Base-by-base conservation (phyloP, 2,113 vertebrate species). In the Triplophysa rosa region DNA sequence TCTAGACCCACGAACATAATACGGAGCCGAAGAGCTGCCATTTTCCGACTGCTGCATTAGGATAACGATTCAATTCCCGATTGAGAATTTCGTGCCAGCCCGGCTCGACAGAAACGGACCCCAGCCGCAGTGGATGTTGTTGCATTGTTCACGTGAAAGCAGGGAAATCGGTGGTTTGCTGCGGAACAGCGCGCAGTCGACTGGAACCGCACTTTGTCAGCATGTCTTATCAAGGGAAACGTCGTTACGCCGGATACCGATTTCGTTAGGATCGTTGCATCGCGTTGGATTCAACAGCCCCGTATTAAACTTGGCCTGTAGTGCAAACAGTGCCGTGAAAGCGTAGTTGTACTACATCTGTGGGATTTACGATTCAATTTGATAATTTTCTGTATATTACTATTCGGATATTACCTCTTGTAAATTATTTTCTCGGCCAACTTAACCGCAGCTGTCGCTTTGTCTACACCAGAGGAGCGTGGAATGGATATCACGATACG, bases 401-500 rank as follows among this genome's bases (percentile, higher is more conserved):
- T 26, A 16, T 52, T 64, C 10, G n/a, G 26, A 8, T 23, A 16
- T 29, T 11, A 47, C 1, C 47, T 14, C 37, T 59, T 8, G 26
- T 45, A n/a, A 47, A 33, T 67, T 52, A 52, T 67, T 78, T 45
- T 16, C 37, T 77, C 26, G 33, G 16, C 8, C 47, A 76, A 61
- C 69, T 67, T 47, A 69, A 4, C 63, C 56, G 67, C 66, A 77
- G 73, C 63, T 65, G 61, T 26, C 17, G 74, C 73, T 79, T 59
- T 78, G 72, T 72, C 56, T 52, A 49, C 68, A 63, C 14, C 23
- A 26, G 47, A 66, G 45, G 42, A 45, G 37, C 62, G 54, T 33
- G 80, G 68, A 49, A 84, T 83, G 79, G 68, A 42, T 21, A 40
- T 73, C 56, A 68, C 62, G 67, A 80, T 67, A 73, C 67, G 40